A percentile compares a stretch with the other conserved stretches of the same genome.
These are phyloP conservation scores for Alaudala cheleensis DNA, from an alignment of 2,113 vertebrate species.

Conservation along the genomic window DNA sequence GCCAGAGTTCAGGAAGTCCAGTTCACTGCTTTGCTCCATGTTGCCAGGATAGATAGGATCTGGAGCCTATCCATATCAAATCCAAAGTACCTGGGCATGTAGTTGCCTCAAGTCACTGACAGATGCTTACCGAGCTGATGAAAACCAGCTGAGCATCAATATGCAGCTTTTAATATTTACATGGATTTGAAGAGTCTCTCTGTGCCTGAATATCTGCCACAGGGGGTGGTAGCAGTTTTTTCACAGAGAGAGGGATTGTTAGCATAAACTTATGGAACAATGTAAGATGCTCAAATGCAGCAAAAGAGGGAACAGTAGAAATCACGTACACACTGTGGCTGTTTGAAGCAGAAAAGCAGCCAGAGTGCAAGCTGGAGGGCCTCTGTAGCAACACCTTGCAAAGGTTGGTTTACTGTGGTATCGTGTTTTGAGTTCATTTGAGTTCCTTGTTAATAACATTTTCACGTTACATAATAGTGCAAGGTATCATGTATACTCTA, in stretches of 20 bases:
- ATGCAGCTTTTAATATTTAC: background rate
- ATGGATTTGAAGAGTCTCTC: background rate
- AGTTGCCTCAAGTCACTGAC: background rate
- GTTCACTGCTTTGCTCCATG: background rate
- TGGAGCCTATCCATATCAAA: background rate
- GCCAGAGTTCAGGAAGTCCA: background rate
- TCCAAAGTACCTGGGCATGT: background rate
- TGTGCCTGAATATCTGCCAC: background rate
- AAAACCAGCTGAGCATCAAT: background rate
- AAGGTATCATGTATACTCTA: background rate
- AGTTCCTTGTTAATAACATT: slow-evolving; percentile 42
- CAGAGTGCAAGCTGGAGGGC: background rate
- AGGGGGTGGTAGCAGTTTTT: background rate
- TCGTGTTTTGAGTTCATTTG: slow-evolving; percentile 36
- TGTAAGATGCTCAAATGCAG: background rate
- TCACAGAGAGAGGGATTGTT: background rate
- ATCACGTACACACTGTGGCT: background rate
- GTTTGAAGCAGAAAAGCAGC: background rate
- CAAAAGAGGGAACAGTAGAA: background rate
- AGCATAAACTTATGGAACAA: background rate
- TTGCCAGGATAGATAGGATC: background rate
- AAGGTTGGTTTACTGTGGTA: background rate
- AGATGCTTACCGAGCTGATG: background rate
- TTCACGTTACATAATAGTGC: background rate
- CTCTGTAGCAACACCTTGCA: background rate